Base-by-base conservation (phyloP, 2,888 invertebrate genomes). In the Oscheius sp. region DNA sequence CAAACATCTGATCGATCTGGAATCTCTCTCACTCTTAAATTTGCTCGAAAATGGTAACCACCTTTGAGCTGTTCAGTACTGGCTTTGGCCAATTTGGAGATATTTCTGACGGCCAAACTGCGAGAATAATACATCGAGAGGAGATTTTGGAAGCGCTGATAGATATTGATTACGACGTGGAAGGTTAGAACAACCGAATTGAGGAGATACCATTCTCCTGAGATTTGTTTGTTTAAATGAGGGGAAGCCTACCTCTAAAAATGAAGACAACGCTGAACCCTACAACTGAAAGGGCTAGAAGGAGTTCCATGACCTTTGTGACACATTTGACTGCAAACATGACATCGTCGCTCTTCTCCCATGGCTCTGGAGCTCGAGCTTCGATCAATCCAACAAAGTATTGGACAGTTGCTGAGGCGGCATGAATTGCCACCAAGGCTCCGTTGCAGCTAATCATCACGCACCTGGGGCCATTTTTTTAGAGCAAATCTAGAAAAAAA, bases 81-180 rank as follows among this genome's bases (percentile, higher is more conserved):
- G 0, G 89, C 89, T 20, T 83, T 76, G 1, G 88, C 88, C 45
- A 90, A 78, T 0, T 86, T 87, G 69, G 88, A 87, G 27, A 90
- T 88, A 76, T 89, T 89, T 69, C 87, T 87, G 0, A 88, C 88
- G 3, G 90, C 90, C 57, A 88, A 88, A 39, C 89, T 82, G 3
- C 90, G 81, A 2, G 87, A 83, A 42, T 88, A 82, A 76, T 89
- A 89, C 50, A 87, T 88, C 64, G 85, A 86, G 87, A 89, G 88
- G 2, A 89, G 89, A 53, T 87, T 86, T 71, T 88, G 88, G 17
- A 89, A 82, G 61, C 73, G 64, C 25, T 65, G 71, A 55, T 73
- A 90, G 15, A 90, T 89, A 83, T 90, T 90, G 78, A 89, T 89
- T 77, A 90, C 89, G 70, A 88, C 88, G 76, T 90, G 90, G 52